Evolutionary conservation across 2,888 invertebrate genomes (phyloP).

Genomic region (Acanthoscelides obtectus): DNA sequence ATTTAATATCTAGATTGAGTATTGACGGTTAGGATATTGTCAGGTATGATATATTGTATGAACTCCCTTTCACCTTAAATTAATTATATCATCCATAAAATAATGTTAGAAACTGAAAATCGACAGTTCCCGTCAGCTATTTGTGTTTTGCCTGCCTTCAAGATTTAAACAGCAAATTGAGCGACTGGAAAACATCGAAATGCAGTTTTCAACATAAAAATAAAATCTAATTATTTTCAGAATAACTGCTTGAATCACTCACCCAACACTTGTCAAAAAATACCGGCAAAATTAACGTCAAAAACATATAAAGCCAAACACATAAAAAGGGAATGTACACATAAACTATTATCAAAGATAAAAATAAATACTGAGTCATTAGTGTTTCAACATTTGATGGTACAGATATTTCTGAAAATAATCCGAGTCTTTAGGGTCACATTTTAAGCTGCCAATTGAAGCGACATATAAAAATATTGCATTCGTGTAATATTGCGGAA

Average conservation of each 20-base stretch:
- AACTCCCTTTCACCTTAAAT: neutral
- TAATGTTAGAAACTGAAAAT: neutral
- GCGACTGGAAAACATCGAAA: no score
- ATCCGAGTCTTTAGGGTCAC: neutral
- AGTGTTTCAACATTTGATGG: neutral
- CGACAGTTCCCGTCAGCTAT: neutral
- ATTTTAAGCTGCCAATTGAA: neutral
- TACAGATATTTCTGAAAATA: neutral
- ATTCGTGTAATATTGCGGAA: neutral
- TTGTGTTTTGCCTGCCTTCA: no score
- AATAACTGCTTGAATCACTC: neutral
- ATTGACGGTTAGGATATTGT: slow-evolving; percentile 31
- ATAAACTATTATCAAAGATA: neutral
- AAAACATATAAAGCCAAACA: neutral
- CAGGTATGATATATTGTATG: neutral
- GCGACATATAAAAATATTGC: neutral
- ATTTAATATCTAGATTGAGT: slow-evolving; percentile 38
- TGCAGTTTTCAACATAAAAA: neutral
- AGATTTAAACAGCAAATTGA: no score
- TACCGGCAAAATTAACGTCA: neutral
- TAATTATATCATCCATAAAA: neutral
- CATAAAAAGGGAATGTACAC: no score
- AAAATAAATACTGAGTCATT: neutral
- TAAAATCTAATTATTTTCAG: neutral
- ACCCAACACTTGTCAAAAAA: neutral